Evolutionary conservation across 2,797 vertebrate genomes (phyloP).

Genomic region (Psittacula derbiana): DNA sequence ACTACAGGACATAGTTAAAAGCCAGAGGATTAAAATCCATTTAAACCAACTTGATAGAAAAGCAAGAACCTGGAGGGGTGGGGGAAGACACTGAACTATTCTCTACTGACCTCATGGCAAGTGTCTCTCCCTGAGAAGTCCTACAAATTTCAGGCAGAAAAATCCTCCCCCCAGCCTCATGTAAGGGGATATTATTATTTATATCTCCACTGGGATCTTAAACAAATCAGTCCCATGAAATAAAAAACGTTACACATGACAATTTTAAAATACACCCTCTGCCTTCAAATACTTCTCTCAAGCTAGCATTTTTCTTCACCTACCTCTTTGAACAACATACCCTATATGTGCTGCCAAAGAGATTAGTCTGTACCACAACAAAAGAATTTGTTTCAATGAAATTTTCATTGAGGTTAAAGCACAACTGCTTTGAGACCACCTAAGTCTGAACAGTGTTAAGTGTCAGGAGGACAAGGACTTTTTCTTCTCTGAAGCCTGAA

Average conservation of each 20-base stretch:
- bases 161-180: background rate
- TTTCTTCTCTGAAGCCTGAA: background rate
- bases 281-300: background rate
- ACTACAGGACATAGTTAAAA: background rate
- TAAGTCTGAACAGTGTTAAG: background rate
- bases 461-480: background rate
- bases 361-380: background rate
- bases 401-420: background rate
- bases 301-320: conserved; percentile 28
- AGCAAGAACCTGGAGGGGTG: background rate
- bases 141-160: background rate
- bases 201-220: background rate
- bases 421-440: background rate
- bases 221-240: background rate
- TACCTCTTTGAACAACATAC: background rate
- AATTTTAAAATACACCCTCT: background rate
- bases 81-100: background rate
- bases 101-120: background rate
- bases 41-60: background rate
- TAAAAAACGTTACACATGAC: background rate
- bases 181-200: background rate
- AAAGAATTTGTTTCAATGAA: background rate
- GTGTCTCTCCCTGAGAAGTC: background rate
- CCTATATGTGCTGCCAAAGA: conserved; percentile 9
- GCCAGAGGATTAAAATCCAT: background rate